phyloP scores from a whole-genome alignment of 1,140 invertebrate genomes.

The Campoletis sonorensis region DNA sequence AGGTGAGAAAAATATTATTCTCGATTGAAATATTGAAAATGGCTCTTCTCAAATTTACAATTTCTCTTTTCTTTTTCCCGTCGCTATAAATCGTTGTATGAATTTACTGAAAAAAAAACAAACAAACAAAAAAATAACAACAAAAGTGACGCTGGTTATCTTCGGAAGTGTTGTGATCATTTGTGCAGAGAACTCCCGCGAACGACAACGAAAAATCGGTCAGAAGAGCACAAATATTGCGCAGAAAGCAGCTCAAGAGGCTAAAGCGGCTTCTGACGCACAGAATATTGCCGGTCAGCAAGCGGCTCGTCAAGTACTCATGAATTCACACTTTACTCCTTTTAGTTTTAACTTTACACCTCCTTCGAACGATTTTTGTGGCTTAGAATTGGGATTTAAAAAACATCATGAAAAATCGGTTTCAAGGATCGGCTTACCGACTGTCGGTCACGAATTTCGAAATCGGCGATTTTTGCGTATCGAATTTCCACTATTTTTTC shows the following conservation, averaged over 20 bases:
- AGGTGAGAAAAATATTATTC: conserved; percentile 9
- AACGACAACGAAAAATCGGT: background rate
- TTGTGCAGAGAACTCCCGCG: background rate
- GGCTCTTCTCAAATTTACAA: background rate
- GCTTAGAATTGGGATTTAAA: too few relatives aligned
- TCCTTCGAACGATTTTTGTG: too few relatives aligned
- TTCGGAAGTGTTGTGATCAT: background rate
- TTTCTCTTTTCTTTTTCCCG: background rate
- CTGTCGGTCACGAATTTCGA: background rate
- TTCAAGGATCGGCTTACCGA: background rate
- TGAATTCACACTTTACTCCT: background rate
- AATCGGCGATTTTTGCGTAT: background rate
- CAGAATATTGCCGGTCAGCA: conserved; percentile 80
- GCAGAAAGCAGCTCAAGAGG: conserved; percentile 80
- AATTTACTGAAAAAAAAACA: conserved; percentile 4
- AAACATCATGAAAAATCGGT: background rate
- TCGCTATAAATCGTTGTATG: background rate
- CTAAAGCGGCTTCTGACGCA: conserved; percentile 80
- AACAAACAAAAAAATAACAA: background rate
- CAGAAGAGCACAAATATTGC: conserved; percentile 78
- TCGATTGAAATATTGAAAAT: background rate
- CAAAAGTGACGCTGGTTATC: conserved; percentile 9
- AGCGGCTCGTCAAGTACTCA: conserved; percentile 76
- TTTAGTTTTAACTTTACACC: too few relatives aligned
- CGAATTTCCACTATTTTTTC: background rate